A percentile compares a stretch with the other conserved stretches of the same genome.
These are phyloP conservation scores for Climacteris rufus DNA, from an alignment of 2,113 vertebrate species.

Conservation along the genomic window DNA sequence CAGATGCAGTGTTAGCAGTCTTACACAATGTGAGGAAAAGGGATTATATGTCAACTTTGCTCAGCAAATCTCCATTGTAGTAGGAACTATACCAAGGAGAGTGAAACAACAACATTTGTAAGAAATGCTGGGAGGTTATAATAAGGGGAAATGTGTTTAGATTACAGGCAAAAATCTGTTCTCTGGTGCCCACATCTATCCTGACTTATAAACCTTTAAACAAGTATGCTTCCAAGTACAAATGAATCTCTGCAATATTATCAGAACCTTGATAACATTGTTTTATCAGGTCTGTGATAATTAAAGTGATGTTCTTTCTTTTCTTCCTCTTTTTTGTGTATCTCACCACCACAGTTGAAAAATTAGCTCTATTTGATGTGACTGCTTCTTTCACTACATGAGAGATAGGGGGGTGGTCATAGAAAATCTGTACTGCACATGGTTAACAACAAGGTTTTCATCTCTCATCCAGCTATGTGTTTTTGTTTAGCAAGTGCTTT, in stretches of 20 bases:
- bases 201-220: not conserved
- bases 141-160: not conserved
- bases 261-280: not conserved
- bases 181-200: not conserved
- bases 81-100: not conserved
- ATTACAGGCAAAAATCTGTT: not conserved
- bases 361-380: not conserved
- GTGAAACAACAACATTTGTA: not conserved
- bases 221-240: not conserved
- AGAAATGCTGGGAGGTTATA: not conserved
- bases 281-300: not conserved
- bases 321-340: not conserved
- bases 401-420: not conserved
- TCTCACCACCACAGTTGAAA: not conserved
- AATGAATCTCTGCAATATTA: not conserved
- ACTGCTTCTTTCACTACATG: not conserved
- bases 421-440: not conserved
- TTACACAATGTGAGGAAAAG: accelerated
- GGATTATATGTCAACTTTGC: not conserved
- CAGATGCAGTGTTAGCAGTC: not conserved
- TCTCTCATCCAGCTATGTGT: not conserved
- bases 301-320: not conserved
- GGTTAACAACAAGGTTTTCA: not conserved
- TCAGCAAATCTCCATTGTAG: not conserved
- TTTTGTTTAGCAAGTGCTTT: not conserved